Percentiles rank a stretch among this genome's conserved stretches.
phyloP scores from a whole-genome alignment of 2,888 invertebrate species.

The Anodontia alba region DNA sequence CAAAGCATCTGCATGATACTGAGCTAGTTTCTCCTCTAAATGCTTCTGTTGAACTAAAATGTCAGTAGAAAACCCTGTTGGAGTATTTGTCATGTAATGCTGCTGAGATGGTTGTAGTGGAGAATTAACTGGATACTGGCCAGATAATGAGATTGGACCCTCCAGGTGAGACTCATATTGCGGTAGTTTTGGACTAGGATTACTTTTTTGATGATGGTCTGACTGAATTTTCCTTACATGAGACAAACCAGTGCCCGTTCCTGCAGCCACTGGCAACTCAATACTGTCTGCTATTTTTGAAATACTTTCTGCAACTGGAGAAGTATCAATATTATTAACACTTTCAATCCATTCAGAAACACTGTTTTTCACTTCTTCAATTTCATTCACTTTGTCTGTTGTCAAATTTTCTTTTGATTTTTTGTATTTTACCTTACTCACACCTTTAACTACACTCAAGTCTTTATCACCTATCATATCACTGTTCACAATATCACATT shows the following conservation, averaged over 20 bases:
- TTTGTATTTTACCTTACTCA: constrained; percentile 34
- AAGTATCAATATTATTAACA: constrained; percentile 35
- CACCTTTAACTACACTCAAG: constrained; percentile 26
- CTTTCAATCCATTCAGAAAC: constrained; percentile 62
- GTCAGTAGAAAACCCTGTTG: background rate
- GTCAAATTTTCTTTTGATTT: constrained; percentile 57
- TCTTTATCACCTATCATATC: constrained; percentile 19
- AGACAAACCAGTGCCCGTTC: no score
- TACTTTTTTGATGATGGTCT: background rate
- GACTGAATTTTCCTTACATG: background rate
- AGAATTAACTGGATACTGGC: background rate
- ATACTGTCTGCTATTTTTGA: background rate
- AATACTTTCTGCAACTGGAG: background rate
- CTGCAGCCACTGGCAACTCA: background rate
- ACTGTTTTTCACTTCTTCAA: constrained; percentile 57
- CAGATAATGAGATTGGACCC: background rate
- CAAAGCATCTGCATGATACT: background rate
- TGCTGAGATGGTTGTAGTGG: background rate
- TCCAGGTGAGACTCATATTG: background rate
- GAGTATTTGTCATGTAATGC: constrained; percentile 12
- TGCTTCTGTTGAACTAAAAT: background rate
- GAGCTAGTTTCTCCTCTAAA: background rate
- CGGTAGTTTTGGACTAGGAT: background rate
- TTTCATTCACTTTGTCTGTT: constrained; percentile 60
- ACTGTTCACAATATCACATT: constrained; percentile 13